A percentile compares a stretch with the other conserved stretches of the same genome.
Evolutionary conservation across 64 coral and sea anemone genomes (phyloP).

Genomic region (Catalaphyllia jardinei): DNA sequence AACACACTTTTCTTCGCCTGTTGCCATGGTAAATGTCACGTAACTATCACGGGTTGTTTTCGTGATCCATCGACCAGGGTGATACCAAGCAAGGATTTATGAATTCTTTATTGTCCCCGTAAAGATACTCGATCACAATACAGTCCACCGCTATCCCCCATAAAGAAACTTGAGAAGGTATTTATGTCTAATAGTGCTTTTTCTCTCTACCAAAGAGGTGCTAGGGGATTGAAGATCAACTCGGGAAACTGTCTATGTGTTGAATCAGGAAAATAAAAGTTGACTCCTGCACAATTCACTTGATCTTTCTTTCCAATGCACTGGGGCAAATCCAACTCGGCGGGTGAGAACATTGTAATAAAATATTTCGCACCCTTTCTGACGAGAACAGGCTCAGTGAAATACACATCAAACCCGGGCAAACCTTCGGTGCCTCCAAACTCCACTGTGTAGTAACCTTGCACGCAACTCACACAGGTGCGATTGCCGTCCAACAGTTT

Average conservation of each 20-base stretch:
- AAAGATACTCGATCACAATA: too few relatives aligned
- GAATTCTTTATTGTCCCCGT: too few relatives aligned
- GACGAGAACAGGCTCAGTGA: constrained; percentile 14
- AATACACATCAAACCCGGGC: constrained; percentile 26
- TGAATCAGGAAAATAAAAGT: constrained; percentile 46
- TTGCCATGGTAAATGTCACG: too few relatives aligned
- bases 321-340: constrained; percentile 13
- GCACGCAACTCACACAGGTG: constrained; percentile 10
- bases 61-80: too few relatives aligned
- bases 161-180: background rate
- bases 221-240: constrained; percentile 20
- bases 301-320: constrained; percentile 38
- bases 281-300: constrained; percentile 32
- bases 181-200: background rate
- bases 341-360: constrained; percentile 20
- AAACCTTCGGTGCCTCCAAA: constrained; percentile 20
- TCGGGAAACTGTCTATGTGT: constrained; percentile 35
- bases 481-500: constrained; percentile 9
- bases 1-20: too few relatives aligned
- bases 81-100: too few relatives aligned
- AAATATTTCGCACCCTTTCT: constrained; percentile 17
- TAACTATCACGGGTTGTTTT: too few relatives aligned
- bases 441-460: constrained; percentile 13
- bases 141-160: too few relatives aligned
- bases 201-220: background rate